These are phyloP conservation scores for Camponotus fellah DNA, from an alignment of 2,888 invertebrate species.

Conservation along the genomic window DNA sequence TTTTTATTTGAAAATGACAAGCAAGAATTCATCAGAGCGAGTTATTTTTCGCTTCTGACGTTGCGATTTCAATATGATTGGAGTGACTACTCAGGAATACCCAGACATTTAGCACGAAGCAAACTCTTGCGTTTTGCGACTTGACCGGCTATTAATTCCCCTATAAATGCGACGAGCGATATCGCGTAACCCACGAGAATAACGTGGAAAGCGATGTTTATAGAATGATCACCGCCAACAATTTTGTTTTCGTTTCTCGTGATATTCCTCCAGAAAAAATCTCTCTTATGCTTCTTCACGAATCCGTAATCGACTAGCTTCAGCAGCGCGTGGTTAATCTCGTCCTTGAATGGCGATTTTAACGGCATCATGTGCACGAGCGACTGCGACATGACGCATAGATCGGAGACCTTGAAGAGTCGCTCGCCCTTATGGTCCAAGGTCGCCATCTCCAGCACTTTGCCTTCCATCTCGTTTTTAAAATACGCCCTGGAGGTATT, in stretches of 20 bases:
- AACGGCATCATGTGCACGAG: conserved; percentile 9
- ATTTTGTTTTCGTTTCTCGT: background rate
- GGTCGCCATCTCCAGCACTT: background rate
- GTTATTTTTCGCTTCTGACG: no score
- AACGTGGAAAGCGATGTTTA: background rate
- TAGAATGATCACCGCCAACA: background rate
- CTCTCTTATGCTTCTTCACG: background rate
- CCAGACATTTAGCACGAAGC: background rate
- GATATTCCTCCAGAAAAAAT: conserved; percentile 24
- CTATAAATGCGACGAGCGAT: background rate
- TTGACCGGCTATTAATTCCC: background rate
- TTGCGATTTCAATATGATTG: no score
- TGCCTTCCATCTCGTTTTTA: background rate
- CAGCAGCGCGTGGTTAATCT: background rate
- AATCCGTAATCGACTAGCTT: background rate
- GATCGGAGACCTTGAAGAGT: conserved; percentile 15
- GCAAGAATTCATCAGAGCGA: no score
- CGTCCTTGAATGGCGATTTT: conserved; percentile 1
- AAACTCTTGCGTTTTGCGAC: background rate
- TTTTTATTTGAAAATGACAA: no score
- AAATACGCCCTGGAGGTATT: conserved; percentile 15
- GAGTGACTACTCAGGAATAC: no score
- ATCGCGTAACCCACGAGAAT: conserved; percentile 14
- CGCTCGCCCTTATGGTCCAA: background rate
- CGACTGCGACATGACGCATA: conserved; percentile 19